Base-by-base conservation (phyloP, 2,113 vertebrate species). In the Synchiropus splendidus region DNA sequence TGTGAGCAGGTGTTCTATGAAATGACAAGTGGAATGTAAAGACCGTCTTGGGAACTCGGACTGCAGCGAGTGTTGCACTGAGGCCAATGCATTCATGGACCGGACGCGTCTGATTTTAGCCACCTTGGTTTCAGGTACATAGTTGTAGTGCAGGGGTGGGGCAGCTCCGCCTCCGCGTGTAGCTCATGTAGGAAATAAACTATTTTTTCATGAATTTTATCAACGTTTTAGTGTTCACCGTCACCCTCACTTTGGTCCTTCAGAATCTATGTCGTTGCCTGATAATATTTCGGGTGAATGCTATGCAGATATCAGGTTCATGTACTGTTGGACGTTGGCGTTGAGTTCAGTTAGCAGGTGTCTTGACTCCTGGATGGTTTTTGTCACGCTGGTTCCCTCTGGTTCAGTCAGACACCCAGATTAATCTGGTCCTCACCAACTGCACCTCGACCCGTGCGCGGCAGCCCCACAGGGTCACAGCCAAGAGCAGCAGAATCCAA, bases 1-100 rank as follows among this genome's bases (percentile, higher is more conserved):
- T 55, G 42, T 52, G 41, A 74, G 49, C 57, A 67, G 42, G 67
- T 57, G 43, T 73, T 54, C 72, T 64, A 77, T 58, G 54, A 77
- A 77, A 70, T 70, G 75, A 79, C 79, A 32, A 51, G 65, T 65
- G 60, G 80, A 83, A 80, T 83, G 78, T 83, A 80, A 65, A 41
- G 55, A 67, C 53, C 48, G 56, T 58, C 45, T 44, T 56, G 39
- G 49, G 21, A 8, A 27, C 21, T 27, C 21, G 21, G 21, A 27
- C 21, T 8, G 8, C 4, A 27, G 21, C 21, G 21, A 4, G 21
- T 27, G 4, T 27, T 27, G 21, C 4, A 27, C 21, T 15, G 49
- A 39, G 75, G 70, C 74, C 70, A 73, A 72, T 77, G 74, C 64
- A 71, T 72, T 67, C 65, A 43, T n/a, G 42, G 69, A 54, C 50